Base-by-base conservation (phyloP, 2,888 invertebrate species). In the Rosalia funebris region DNA sequence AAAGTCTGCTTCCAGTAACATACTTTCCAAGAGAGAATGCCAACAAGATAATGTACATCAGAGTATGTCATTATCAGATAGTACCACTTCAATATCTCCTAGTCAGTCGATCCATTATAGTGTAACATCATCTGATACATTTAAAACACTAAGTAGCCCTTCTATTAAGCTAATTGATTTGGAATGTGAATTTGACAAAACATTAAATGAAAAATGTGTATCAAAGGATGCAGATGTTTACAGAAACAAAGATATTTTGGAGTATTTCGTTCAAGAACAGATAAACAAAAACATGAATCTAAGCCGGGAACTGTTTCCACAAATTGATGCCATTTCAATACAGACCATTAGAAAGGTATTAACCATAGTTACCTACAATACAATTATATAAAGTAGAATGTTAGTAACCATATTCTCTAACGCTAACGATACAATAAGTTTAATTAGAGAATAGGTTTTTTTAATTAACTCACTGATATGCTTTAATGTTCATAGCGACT, bases 31-130 rank as follows among this genome's bases (percentile, higher is more conserved):
- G 25, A 47, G 16, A 17, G 47, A 36, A n/a, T 16, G 4, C 11
- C 5, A 44, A 44, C 15, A 10, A 1, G 12, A 11, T 11, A 47
- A 3, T 16, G 0, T 19, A 14, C 11, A n/a, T 10, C 37, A 36
- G 10, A 48, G 17, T 37, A 19, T 12, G 2, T 36, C 14, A 1
- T 37, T 36, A 5, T 20, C 48, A 19, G 48, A 19, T 12, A 20
- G 11, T 19, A 57, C 62, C 7, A 63, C 67, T 36, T 73, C 71
- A 12, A 62, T 71, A 36, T 73, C 73, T n/a, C 71, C 75, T 0
- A 74, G 71, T 62, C 73, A 74, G 45, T 72, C 74, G 0, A 42
- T 75, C 17, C 69, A 72, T 53, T 75, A 72, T 61, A 63, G 62
- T 64, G 15, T 65, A 2, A 48, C 57, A 53, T 63, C 65, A 10